Conservation (phyloP, 2,113 vertebrate genomes). For the Tychaedon coryphoeus region DNA sequence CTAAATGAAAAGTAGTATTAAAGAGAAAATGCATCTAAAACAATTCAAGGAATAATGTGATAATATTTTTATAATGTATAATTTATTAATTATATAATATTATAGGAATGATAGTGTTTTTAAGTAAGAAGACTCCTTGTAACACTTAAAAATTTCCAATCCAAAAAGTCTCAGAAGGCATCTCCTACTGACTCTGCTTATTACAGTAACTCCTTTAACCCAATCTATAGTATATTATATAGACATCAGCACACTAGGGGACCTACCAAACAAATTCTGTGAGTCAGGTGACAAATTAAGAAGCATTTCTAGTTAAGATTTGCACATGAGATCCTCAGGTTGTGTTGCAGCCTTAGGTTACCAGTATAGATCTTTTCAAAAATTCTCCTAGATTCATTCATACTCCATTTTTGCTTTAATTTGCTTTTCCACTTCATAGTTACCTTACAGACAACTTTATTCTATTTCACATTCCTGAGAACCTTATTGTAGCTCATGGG, state of each 20-base stretch:
- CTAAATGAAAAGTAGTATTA: not conserved
- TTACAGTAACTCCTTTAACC: not conserved
- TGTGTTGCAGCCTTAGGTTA: not conserved
- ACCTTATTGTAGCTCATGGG: not conserved
- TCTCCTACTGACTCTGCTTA: not conserved
- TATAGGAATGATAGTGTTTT: not conserved
- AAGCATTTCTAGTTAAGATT: not conserved
- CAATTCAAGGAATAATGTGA: not conserved
- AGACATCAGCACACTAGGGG: not conserved
- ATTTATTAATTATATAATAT: too few species aligned
- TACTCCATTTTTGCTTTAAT: not conserved
- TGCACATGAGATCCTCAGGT: not conserved
- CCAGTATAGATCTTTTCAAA: accelerated
- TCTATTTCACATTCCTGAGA: not conserved
- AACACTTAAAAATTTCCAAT: not conserved
- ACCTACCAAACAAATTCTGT: not conserved
- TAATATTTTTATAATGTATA: too few species aligned
- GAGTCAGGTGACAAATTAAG: not conserved
- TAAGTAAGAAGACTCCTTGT: not conserved
- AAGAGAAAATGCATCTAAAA: not conserved
- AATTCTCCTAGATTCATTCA: not conserved
- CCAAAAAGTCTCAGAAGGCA: not conserved
- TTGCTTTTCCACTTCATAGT: not conserved
- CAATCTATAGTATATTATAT: not conserved
- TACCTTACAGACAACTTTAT: not conserved